Evolutionary conservation across 2,888 invertebrate species (phyloP), one percentile per base, ranked within the genome.

Genomic region (Nysson spinosus): DNA sequence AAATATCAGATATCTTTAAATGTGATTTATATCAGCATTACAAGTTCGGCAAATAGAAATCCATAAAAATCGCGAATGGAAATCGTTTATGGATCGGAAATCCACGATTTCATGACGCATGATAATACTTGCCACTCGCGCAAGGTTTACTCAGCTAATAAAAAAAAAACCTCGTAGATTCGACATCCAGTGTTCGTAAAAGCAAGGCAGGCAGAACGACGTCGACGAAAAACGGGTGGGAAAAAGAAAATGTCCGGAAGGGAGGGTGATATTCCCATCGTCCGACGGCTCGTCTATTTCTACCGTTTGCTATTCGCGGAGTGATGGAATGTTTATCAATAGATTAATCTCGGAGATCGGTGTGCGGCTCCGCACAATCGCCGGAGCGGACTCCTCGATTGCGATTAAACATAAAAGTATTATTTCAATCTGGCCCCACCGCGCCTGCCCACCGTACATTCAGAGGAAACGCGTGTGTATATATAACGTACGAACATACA

Each of bases 261-360:
- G 69, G 65, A 67, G 63, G 58, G 74, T 65, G 79, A 78, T 79
- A 78, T 77, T n/a, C 72, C 72, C 67, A 61, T 69, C 62, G 70
- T 28, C 58, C 61, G 69, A 70, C 63, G 68, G 65, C 65, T 70
- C 68, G 68, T 75, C 70, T 73, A 68, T 65, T 66, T 63, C 75
- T 64, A 62, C 62, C 73, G 60, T 64, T 58, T 63, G 70, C 68
- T 75, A 77, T 78, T 71, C 67, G 72, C 66, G 50, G 78, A 80
- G 73, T 78, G 80, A 83, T 83, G 79, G 78, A 83, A 82, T 81
- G 77, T 79, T 84, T 81, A 82, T 80, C 84, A 82, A 84, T 82
- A 83, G 81, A 83, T 83, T 83, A 83, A 83, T 83, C 80, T 80
- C 69, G 71, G 76, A 79, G 80, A 78, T 83, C 78, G 80, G 73